Base-by-base conservation (phyloP, 1,140 invertebrate species). In the Onthophagus taurus region DNA sequence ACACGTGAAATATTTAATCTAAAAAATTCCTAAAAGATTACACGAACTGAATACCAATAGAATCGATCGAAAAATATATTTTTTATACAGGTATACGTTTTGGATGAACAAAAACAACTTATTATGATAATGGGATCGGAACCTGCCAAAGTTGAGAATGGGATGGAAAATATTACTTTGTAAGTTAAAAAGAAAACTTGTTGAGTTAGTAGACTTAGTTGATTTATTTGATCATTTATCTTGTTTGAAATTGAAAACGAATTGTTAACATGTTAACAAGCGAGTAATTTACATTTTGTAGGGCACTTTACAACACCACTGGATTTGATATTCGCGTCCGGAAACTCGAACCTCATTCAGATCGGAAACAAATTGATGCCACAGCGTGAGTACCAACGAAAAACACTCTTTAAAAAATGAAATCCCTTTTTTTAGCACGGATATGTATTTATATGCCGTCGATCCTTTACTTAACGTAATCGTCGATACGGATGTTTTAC, bases 371-470 rank as follows among this genome's bases (percentile, higher is more conserved):
- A 42, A 71, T 74, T 46, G 77, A 80, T 51, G 66, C 74, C 43
- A 70, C 68, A 17, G 78, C 79, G 82, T 86, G 72, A 80, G 80
- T 78, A 44, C 38, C 11, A 11, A 34, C 30, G 14, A 41, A 2
- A 26, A 16, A 41, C 26, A 11, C 8, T 19, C 36, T 42, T 42
- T 4, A n/a, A 37, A 4, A 9, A 8, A 14, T 17, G 13, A 13
- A 17, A 23, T 19, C 24, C 45, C 48, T 50, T 49, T 45, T 77
- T 77, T 52, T 64, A 88, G 85, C 17, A 89, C 85, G 18, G 85
- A 90, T 51, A 71, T 89, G 65, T 89, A 85, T 49, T 69, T 89
- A 23, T 89, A 90, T 56, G 86, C 82, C 1, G 81, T 89, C 5
- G 84, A 89, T 66, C 82, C 80, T 2, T 64, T 79, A 39, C 77